phyloP scores from a whole-genome alignment of 2,113 vertebrate species.

The Camelus bactrianus region DNA sequence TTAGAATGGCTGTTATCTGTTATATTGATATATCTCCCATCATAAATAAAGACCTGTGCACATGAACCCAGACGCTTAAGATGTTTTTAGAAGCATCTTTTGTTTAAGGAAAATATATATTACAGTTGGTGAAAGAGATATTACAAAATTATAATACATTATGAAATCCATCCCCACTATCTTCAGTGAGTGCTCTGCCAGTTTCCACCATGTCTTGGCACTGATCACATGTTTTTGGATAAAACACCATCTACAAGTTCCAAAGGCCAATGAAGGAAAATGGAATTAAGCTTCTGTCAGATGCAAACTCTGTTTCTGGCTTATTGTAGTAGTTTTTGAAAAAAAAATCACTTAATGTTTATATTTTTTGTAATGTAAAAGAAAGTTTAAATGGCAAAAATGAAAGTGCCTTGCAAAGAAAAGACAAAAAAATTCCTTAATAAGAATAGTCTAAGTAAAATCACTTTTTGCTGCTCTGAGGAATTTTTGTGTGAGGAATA shows the following conservation, averaged over 20 bases:
- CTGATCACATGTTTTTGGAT: neutral
- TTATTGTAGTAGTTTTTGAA: neutral
- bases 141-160: neutral
- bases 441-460: neutral
- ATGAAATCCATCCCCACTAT: neutral
- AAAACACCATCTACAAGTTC: neutral
- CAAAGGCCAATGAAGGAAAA: neutral
- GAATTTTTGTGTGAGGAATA: neutral
- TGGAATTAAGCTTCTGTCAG: neutral
- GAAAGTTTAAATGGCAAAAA: neutral
- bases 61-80: neutral
- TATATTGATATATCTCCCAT: neutral
- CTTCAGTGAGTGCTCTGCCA: neutral
- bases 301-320: neutral
- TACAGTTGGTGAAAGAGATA: neutral
- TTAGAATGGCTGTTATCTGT: neutral
- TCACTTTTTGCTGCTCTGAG: neutral
- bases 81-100: neutral
- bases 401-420: neutral
- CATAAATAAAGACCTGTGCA: neutral
- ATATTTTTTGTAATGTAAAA: neutral
- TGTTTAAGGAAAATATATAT: neutral
- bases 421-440: neutral
- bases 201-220: accelerated
- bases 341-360: neutral